Conservation (phyloP, 1,140 invertebrate species). For the Dreissena rostriformis region DNA sequence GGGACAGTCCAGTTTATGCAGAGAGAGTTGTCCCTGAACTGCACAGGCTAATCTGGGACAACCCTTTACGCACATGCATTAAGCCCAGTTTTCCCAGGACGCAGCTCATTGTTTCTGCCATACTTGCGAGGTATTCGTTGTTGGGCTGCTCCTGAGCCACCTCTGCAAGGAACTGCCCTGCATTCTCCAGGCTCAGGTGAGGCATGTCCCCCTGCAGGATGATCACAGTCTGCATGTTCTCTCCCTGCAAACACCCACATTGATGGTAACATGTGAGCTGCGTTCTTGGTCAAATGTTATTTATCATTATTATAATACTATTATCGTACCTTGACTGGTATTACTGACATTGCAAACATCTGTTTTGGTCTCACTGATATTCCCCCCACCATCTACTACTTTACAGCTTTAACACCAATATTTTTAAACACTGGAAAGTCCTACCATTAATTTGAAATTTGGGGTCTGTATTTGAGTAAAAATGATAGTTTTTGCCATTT, state of each 20-base stretch:
- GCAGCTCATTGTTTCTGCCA: background rate
- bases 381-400: too few relatives aligned
- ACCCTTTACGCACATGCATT: background rate
- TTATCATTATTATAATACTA: background rate
- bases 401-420: too few relatives aligned
- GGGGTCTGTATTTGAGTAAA: too few relatives aligned
- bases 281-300: background rate
- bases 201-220: constrained; percentile 52
- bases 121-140: constrained; percentile 35
- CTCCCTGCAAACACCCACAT: constrained; percentile 11
- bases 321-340: background rate
- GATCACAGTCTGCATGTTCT: constrained; percentile 46
- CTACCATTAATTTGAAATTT: too few relatives aligned
- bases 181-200: constrained; percentile 40
- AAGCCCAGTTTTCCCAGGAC: background rate
- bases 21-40: background rate
- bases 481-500: too few relatives aligned
- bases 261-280: background rate
- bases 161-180: constrained; percentile 40
- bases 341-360: background rate
- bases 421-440: too few relatives aligned
- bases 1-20: background rate
- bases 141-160: constrained; percentile 29
- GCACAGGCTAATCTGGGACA: background rate
- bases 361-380: too few relatives aligned